These are phyloP conservation scores for Palaemon carinicauda DNA, from an alignment of 1,140 invertebrate genomes.

Conservation along the genomic window DNA sequence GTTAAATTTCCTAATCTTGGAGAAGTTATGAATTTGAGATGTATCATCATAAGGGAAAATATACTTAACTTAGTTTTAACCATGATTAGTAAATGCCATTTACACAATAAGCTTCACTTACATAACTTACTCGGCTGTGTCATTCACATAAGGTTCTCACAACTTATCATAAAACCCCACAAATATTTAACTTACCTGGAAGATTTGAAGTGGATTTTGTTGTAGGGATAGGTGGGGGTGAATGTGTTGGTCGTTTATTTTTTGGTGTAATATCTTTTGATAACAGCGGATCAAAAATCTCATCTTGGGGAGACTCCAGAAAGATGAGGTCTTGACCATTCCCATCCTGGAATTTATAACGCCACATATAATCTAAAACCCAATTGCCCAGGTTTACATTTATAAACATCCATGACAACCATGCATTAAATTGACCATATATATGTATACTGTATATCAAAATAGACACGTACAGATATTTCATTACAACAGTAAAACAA, in stretches of 20 bases:
- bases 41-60: no score
- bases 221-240: neutral
- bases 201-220: neutral
- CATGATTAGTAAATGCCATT: no score
- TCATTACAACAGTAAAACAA: neutral
- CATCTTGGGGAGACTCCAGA: constrained; percentile 44
- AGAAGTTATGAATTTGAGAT: no score
- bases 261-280: constrained; percentile 23
- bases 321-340: constrained; percentile 36
- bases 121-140: no score
- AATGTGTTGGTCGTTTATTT: neutral
- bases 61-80: no score
- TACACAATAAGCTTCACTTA: no score
- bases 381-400: neutral
- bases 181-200: neutral
- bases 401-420: neutral
- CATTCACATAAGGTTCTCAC: no score
- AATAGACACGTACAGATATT: neutral
- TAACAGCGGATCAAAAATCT: constrained; percentile 40
- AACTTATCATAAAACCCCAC: no score
- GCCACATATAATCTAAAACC: no score
- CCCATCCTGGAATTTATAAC: constrained; percentile 3
- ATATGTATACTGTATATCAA: neutral
- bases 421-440: neutral
- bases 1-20: no score